A percentile compares a stretch with the other conserved stretches of the same genome.
Conservation (phyloP, 2,797 vertebrate genomes). For the Valencia hispanica region DNA sequence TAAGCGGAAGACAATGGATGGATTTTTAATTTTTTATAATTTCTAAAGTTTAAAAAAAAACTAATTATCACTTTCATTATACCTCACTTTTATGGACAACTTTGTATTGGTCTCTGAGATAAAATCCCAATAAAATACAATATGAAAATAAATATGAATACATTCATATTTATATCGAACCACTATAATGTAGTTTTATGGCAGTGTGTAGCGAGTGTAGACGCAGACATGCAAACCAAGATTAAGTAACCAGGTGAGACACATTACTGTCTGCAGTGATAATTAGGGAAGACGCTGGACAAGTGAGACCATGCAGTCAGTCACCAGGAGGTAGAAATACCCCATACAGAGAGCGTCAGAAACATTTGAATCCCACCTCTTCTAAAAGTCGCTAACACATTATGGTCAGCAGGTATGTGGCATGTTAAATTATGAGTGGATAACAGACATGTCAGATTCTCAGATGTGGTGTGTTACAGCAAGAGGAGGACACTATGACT, state of each 20-base stretch:
- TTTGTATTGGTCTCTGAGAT: not conserved
- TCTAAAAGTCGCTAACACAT: conserved; percentile 31
- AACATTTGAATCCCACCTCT: conserved; percentile 43
- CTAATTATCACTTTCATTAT: not conserved
- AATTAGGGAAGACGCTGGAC: conserved; percentile 54
- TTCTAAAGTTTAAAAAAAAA: not conserved
- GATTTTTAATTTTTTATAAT: not conserved
- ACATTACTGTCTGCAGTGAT: conserved; percentile 48
- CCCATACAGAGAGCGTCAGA: conserved; percentile 2
- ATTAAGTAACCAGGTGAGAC: conserved; percentile 40
- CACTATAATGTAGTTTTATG: conserved; percentile 2
- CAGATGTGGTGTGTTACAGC: conserved; percentile 28
- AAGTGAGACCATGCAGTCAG: conserved; percentile 50
- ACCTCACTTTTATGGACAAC: not conserved
- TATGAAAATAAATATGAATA: too few relatives aligned
- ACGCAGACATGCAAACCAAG: conserved; percentile 37
- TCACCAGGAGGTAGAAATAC: conserved; percentile 33
- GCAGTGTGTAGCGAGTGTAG: not conserved
- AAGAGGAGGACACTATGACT: conserved; percentile 12
- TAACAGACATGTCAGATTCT: conserved; percentile 55
- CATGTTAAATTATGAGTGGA: conserved; percentile 59
- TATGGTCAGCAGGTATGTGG: conserved; percentile 50
- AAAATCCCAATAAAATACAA: not conserved
- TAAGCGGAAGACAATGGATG: too few relatives aligned
- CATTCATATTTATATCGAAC: not conserved